phyloP scores from a whole-genome alignment of 1,140 invertebrate species.

The Aphelenchoides fujianensis region DNA sequence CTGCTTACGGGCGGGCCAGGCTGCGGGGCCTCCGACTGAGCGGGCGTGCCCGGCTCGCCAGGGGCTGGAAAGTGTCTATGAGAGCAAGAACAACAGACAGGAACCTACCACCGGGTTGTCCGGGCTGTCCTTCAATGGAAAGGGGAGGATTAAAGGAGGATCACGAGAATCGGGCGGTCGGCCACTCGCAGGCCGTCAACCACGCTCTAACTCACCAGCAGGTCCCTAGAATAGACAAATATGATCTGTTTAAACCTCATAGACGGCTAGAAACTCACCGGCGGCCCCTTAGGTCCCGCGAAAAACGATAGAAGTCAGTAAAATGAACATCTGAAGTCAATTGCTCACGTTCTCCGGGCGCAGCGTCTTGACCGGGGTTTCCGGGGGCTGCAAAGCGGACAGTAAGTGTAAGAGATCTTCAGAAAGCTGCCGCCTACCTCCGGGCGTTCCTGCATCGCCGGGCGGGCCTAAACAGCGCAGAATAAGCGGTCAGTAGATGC shows the following conservation, averaged over 20 bases:
- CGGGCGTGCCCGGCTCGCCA: slow-evolving; percentile 28
- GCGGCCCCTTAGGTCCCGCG: slow-evolving; percentile 32
- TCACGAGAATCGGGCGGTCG: no score
- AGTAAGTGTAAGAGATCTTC: not conserved
- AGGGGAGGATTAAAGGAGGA: no score
- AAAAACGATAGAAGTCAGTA: no score
- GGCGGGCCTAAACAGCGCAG: slow-evolving; percentile 13
- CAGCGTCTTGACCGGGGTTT: slow-evolving; percentile 21
- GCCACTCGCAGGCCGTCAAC: no score
- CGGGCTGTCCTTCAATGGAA: no score
- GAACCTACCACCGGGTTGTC: slow-evolving; percentile 16
- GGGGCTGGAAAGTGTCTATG: slow-evolving; percentile 8
- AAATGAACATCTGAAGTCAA: no score
- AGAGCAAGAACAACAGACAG: slow-evolving; percentile 22
- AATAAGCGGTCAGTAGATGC: no score
- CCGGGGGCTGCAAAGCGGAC: slow-evolving; percentile 14
- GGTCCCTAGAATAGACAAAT: slow-evolving; percentile 2
- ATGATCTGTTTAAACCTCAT: not conserved
- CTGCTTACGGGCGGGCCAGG: slow-evolving; percentile 15
- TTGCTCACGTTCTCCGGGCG: slow-evolving; percentile 20
- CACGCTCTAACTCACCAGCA: not conserved
- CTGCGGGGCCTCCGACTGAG: slow-evolving; percentile 5
- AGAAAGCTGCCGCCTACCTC: slow-evolving; percentile 6
- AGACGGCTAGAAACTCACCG: slow-evolving; percentile 1
- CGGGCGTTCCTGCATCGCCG: slow-evolving; percentile 29